These are phyloP conservation scores for Ceratina calcarata DNA, from an alignment of 1,140 invertebrate species.

Conservation along the genomic window DNA sequence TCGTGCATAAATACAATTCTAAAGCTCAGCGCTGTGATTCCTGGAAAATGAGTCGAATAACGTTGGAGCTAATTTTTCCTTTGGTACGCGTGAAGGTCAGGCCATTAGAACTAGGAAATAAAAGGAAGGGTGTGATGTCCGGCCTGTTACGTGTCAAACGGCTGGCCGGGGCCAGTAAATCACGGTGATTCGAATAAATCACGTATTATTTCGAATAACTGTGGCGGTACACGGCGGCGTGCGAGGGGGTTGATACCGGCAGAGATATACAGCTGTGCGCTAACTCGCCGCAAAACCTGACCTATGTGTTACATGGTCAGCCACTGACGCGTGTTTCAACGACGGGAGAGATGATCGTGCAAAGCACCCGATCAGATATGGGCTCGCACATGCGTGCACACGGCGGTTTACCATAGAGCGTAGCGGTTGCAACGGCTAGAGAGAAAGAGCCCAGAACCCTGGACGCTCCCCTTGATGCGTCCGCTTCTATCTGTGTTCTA, in stretches of 20 bases:
- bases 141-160: conserved; percentile 24
- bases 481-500: neutral
- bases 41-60: too few relatives aligned
- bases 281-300: conserved; percentile 61
- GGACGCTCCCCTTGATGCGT: neutral
- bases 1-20: too few relatives aligned
- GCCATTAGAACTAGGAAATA: neutral
- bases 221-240: neutral
- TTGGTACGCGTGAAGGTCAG: too few relatives aligned
- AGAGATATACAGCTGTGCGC: conserved; percentile 51
- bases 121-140: neutral
- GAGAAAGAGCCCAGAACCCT: conserved; percentile 23
- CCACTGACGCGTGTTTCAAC: conserved; percentile 65
- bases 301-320: conserved; percentile 58
- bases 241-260: neutral
- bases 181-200: conserved; percentile 60
- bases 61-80: too few relatives aligned
- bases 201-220: conserved; percentile 53
- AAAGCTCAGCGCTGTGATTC: too few relatives aligned
- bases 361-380: conserved; percentile 56
- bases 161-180: conserved; percentile 28
- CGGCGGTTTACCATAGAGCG: conserved; percentile 60
- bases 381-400: conserved; percentile 51
- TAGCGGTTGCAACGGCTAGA: conserved; percentile 33
- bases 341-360: conserved; percentile 61